phyloP scores from a whole-genome alignment of 1,140 invertebrate genomes.

The Zelostemma sp. region DNA sequence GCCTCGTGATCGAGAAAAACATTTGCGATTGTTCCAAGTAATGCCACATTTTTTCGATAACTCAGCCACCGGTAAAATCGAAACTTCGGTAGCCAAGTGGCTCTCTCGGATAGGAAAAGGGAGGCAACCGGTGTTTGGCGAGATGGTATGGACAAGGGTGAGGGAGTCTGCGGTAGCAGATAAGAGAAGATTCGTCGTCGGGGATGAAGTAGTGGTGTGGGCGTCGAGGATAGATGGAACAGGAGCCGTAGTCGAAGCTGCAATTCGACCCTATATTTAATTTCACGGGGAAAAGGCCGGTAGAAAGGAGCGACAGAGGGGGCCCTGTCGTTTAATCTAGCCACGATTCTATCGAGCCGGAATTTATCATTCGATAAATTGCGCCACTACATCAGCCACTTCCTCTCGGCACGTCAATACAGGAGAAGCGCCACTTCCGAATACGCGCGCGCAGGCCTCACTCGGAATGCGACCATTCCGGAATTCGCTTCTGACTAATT shows the following conservation, averaged over 20 bases:
- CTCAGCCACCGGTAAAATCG: not conserved
- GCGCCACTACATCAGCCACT: constrained; percentile 59
- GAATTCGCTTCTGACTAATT: constrained; percentile 50
- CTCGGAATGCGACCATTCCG: constrained; percentile 37
- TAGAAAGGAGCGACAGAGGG: constrained; percentile 48
- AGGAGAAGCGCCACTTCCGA: constrained; percentile 45
- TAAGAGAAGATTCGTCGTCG: constrained; percentile 54
- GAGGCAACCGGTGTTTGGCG: constrained; percentile 55
- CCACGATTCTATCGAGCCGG: constrained; percentile 66
- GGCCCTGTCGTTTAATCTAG: constrained; percentile 70
- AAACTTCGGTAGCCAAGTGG: not conserved
- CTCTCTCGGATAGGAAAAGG: not conserved
- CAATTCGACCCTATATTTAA: constrained; percentile 70
- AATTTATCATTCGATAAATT: constrained; percentile 73
- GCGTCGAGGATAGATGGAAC: constrained; percentile 32
- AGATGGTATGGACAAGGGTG: constrained; percentile 49
- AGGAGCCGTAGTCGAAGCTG: constrained; percentile 49
- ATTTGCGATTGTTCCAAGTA: too few species aligned
- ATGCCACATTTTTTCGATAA: constrained; percentile 2
- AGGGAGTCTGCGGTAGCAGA: constrained; percentile 61
- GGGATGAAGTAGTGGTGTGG: constrained; percentile 25
- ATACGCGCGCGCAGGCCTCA: constrained; percentile 30
- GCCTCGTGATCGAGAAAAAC: too few species aligned
- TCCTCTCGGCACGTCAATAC: constrained; percentile 52
- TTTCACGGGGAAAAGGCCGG: constrained; percentile 53